Conservation (phyloP, 2,888 invertebrate species). For the Meghimatium bilineatum region DNA sequence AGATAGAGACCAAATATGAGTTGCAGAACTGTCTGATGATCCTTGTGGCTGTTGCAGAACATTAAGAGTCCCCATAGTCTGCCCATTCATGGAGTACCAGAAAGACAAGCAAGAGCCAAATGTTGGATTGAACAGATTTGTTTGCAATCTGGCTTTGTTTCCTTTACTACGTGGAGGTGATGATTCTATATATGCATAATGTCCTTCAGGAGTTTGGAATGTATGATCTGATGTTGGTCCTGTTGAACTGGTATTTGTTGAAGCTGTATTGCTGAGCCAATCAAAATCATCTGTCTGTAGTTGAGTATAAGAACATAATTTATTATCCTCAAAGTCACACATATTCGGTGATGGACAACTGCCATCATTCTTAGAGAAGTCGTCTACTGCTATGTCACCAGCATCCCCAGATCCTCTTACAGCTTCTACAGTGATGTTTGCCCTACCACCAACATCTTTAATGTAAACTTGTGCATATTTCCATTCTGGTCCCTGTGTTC, state of each 20-base stretch:
- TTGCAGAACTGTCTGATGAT: constrained; percentile 2
- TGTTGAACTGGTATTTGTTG: constrained; percentile 58
- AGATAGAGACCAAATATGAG: constrained; percentile 60
- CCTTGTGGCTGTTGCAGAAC: constrained; percentile 11
- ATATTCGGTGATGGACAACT: constrained; percentile 62
- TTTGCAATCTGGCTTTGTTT: constrained; percentile 67
- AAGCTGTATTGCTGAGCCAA: constrained; percentile 68
- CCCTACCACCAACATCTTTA: constrained; percentile 53
- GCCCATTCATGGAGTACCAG: constrained; percentile 74
- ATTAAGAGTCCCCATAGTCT: constrained; percentile 59
- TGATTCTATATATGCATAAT: constrained; percentile 67
- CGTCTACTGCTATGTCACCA: constrained; percentile 74
- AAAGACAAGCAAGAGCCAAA: constrained; percentile 69
- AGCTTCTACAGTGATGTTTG: constrained; percentile 71
- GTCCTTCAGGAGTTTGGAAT: constrained; percentile 63
- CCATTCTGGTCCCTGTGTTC: constrained; percentile 70
- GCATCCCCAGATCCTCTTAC: constrained; percentile 60
- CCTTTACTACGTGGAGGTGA: constrained; percentile 61
- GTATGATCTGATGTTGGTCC: constrained; percentile 73
- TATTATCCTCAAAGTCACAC: constrained; percentile 71
- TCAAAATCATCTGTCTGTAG: constrained; percentile 66
- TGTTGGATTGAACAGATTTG: constrained; percentile 59
- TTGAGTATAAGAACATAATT: constrained; percentile 68
- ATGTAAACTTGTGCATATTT: constrained; percentile 66
- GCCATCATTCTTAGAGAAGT: constrained; percentile 61